A percentile compares a stretch with the other conserved stretches of the same genome.
Conservation (phyloP, 2,797 vertebrate genomes). For the Monodelphis domestica region DNA sequence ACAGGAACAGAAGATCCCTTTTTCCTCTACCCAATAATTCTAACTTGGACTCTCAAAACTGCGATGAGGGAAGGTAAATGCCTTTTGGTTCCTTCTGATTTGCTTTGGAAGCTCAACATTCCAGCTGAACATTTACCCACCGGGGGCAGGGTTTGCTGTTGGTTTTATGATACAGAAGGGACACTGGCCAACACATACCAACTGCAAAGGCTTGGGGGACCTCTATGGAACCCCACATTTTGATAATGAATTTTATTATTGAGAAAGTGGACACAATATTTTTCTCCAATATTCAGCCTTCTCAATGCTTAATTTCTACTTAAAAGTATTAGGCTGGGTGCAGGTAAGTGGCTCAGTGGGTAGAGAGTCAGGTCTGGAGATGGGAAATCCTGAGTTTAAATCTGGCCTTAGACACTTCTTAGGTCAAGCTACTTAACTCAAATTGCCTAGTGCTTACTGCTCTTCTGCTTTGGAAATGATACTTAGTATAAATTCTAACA, state of each 20-base stretch:
- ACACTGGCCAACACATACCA: neutral
- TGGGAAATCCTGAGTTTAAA: too few relatives aligned
- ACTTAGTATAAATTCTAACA: too few relatives aligned
- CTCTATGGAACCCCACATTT: neutral
- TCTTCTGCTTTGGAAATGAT: too few relatives aligned
- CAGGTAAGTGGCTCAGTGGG: too few relatives aligned
- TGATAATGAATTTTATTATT: constrained; percentile 7
- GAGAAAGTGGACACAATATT: neutral
- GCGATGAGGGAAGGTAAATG: constrained; percentile 87
- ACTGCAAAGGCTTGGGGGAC: constrained; percentile 17
- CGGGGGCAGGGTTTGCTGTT: neutral
- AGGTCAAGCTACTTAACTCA: too few relatives aligned
- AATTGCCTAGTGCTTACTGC: too few relatives aligned
- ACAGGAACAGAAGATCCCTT: constrained; percentile 85
- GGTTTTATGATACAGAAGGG: neutral
- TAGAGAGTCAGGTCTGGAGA: too few relatives aligned
- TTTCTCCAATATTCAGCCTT: neutral
- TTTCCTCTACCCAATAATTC: constrained; percentile 87
- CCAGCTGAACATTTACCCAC: too few relatives aligned
- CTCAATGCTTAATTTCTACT: constrained; percentile 27
- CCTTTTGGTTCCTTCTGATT: neutral
- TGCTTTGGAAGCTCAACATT: neutral
- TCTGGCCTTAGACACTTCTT: too few relatives aligned
- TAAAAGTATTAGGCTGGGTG: constrained; percentile 19
- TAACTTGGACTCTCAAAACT: constrained; percentile 82